A percentile compares a stretch with the other conserved stretches of the same genome.
phyloP scores from a whole-genome alignment of 2,797 vertebrate species.

The Tragopan temminckii region DNA sequence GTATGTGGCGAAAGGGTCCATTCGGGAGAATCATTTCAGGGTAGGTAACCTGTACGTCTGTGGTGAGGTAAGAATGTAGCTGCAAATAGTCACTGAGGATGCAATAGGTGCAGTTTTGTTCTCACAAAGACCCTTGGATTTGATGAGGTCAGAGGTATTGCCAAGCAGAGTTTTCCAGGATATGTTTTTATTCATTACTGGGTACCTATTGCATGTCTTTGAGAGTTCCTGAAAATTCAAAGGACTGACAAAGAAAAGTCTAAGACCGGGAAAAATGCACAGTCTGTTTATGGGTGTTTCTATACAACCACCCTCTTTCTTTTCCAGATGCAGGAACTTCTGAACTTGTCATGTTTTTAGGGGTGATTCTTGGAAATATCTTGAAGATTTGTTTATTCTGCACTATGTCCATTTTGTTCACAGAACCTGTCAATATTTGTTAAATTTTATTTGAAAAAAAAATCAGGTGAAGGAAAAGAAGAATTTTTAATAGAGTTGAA shows the following conservation, averaged over 20 bases:
- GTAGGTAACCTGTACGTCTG: slow-evolving; percentile 80
- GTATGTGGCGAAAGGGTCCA: slow-evolving; percentile 92
- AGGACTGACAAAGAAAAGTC: neutral
- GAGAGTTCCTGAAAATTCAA: neutral
- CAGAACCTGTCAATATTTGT: neutral
- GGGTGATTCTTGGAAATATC: neutral
- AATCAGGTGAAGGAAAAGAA: neutral
- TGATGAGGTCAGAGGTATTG: neutral
- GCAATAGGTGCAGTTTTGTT: neutral
- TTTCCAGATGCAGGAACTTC: neutral
- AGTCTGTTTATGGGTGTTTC: neutral
- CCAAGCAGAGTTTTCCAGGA: neutral
- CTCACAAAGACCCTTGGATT: neutral
- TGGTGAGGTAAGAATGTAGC: neutral
- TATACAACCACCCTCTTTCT: neutral
- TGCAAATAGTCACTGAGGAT: neutral
- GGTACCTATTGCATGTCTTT: neutral
- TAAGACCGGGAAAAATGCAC: neutral
- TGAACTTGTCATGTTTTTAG: neutral
- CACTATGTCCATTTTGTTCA: neutral
- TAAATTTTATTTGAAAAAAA: neutral
- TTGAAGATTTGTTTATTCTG: neutral
- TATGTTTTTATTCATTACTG: neutral
- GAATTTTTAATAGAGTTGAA: neutral
- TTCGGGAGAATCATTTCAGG: slow-evolving; percentile 94